A percentile compares a stretch with the other conserved stretches of the same genome.
Evolutionary conservation across 2,797 vertebrate species (phyloP).

Genomic region (Myoxocephalus aenaeus): DNA sequence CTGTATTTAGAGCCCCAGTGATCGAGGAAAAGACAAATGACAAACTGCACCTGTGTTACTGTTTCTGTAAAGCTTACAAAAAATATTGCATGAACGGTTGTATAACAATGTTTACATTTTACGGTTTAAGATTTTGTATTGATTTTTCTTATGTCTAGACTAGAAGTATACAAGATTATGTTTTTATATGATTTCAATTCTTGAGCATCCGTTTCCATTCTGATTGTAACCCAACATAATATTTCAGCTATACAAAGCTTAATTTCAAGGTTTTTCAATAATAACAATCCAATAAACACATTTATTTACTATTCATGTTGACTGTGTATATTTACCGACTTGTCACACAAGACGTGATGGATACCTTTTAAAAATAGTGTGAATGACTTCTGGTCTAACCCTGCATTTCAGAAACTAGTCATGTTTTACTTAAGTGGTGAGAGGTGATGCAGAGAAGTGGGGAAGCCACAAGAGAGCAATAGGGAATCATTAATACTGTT

Average conservation of each 20-base stretch:
- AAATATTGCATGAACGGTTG: slow-evolving; percentile 22
- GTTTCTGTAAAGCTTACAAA: slow-evolving; percentile 37
- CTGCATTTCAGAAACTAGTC: background rate
- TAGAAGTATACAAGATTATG: slow-evolving; percentile 44
- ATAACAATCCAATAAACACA: slow-evolving; percentile 54
- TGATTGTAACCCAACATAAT: slow-evolving; percentile 41
- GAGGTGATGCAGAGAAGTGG: slow-evolving; percentile 5
- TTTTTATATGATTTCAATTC: slow-evolving; percentile 58
- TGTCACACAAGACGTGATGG: background rate
- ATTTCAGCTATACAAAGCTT: slow-evolving; percentile 10
- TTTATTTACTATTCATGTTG: slow-evolving; percentile 30
- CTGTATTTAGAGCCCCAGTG: slow-evolving; percentile 16
- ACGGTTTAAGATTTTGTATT: slow-evolving; percentile 64
- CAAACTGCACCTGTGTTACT: slow-evolving; percentile 37
- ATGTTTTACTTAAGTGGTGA: background rate
- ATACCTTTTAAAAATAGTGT: background rate
- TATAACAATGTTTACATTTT: slow-evolving; percentile 65
- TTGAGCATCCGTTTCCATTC: slow-evolving; percentile 44
- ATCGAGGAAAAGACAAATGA: slow-evolving; percentile 18
- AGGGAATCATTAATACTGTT: slow-evolving; percentile 33
- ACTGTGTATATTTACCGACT: background rate
- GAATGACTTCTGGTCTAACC: background rate
- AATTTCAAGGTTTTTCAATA: slow-evolving; percentile 15
- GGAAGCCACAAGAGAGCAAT: slow-evolving; percentile 59
- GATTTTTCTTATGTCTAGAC: slow-evolving; percentile 54